A percentile compares a stretch with the other conserved stretches of the same genome.
Evolutionary conservation across 2,797 vertebrate species (phyloP).

Genomic region (Sebastes itinus): DNA sequence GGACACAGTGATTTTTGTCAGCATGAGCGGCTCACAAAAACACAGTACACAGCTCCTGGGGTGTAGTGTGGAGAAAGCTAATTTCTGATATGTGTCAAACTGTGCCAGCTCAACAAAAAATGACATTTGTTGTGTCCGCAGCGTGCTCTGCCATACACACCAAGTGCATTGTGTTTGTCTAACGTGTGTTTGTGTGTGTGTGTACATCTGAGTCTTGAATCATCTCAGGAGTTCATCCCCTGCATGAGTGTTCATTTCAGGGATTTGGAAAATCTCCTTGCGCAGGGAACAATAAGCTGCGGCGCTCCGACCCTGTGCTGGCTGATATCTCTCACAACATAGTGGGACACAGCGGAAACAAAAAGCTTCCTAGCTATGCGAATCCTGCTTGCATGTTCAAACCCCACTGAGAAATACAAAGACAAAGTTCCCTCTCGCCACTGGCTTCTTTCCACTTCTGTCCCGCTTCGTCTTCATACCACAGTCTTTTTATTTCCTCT

Average conservation of each 20-base stretch:
- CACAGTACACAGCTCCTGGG: constrained; percentile 5
- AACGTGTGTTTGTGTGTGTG: not conserved
- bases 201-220: constrained; percentile 16
- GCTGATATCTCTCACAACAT: constrained; percentile 62
- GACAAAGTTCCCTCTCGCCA: constrained; percentile 44
- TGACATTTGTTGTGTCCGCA: constrained; percentile 1
- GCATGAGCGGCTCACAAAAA: constrained; percentile 12
- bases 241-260: constrained; percentile 57
- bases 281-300: constrained; percentile 49
- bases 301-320: constrained; percentile 54
- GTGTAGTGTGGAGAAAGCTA: constrained; percentile 41
- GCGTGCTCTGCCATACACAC: not conserved
- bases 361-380: constrained; percentile 31
- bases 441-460: constrained; percentile 15
- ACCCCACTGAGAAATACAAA: constrained; percentile 53
- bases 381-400: constrained; percentile 34
- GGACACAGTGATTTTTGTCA: constrained; percentile 37
- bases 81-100: constrained; percentile 57
- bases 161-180: not conserved
- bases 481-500: constrained; percentile 25
- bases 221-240: constrained; percentile 41
- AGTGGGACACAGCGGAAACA: constrained; percentile 45
- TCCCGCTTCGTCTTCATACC: not conserved
- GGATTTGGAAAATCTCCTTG: constrained; percentile 66
- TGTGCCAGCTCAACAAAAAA: constrained; percentile 45